Evolutionary conservation across 2,797 vertebrate genomes (phyloP), one percentile per base, ranked within the genome.

Genomic region (Vultur gryphus): DNA sequence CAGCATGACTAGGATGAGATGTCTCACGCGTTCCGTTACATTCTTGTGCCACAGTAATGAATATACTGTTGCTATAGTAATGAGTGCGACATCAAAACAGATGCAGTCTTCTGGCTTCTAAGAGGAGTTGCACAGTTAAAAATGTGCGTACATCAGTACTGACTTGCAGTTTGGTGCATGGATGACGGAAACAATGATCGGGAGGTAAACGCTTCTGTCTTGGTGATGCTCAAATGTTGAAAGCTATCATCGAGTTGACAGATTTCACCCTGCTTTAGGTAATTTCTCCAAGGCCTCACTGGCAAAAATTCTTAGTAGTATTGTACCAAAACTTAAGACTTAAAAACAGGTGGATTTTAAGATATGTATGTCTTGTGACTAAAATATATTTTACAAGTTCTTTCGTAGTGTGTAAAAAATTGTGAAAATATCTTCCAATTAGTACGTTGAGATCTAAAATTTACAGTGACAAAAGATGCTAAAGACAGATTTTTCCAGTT

Each of bases 1-100:
- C 12, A 7, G 41, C 2, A 0, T 12, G 24, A 4, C 6, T 5
- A 0, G 28, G 19, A 2, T 13, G 41, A 7, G 8, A 0, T 16
- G 4, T 8, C 5, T 5, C 3, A 0, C 11, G 57, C 4, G 2
- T 41, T 11, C 55, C 3, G 1, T 15, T 15, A 0, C 16, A 4
- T 3, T 2, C 17, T n/a, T 52, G 81, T 58, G 39, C 66, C 7
- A 0, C 11, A 51, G 84, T 7, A 31, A 20, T 15, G 20, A 46
- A 31, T 21, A 1, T 5, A 0, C 35, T 59, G 62, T 92, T 69
- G 58, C 82, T 65, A 33, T 37, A 64, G 73, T 4, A n/a, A 61
- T 5, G 15, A 69, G 21, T 18, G 3, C 55, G 82, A 51, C 43
- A 14, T 72, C 87, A 78, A 21, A 65, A n/a, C 15, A 13, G 39